Base-by-base conservation (phyloP, 1,140 invertebrate genomes). In the Drosophila ercepeae region DNA sequence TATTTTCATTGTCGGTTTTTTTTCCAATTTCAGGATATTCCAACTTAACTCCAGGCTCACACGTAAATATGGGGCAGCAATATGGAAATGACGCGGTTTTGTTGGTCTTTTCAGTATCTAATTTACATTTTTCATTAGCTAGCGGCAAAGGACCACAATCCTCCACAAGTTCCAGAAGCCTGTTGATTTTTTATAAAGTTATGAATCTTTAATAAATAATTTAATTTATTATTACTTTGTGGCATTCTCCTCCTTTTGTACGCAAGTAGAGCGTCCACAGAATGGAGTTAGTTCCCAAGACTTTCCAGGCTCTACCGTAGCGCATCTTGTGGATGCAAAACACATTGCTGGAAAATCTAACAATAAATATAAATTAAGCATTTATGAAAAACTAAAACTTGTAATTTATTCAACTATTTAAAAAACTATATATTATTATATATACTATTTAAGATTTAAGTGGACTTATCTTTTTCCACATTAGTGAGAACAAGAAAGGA, bases 261-360 rank as follows among this genome's bases (percentile, higher is more conserved):
- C 95, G 91, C 96, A 97, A 32, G 95, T 97, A 59, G 95, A 96
- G 61, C 95, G 94, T 8, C 97, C 96, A 78, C 96, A 97, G 94
- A 97, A 97, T 1, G 96, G 96, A 6, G 94, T 92, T 69, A 97
- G 90, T 25, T 97, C 96, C 96, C 96, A 97, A 21, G 94, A 93
- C 91, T 97, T 95, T 34, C 94, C 94, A 27, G 95, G 95, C 86
- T 97, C 96, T 23, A 97, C 94, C 11, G 96, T 97, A 1, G 96
- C 95, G 90, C 96, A 97, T 63, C 94, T 94, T n/a, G 96, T 97
- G 0, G 96, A 97, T 1, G 96, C 96, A 91, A 97, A 97, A 84
- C 96, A 97, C 93, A 96, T 94, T 7, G 95, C 96, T 41, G 96
- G 96, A 93, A 97, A 97, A 92, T 97, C 96, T 97, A n/a, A n/a